Percentiles rank a stretch among this genome's conserved stretches.
Conservation (phyloP, 1,140 invertebrate species). For the Leptestheria dahalacensis region DNA sequence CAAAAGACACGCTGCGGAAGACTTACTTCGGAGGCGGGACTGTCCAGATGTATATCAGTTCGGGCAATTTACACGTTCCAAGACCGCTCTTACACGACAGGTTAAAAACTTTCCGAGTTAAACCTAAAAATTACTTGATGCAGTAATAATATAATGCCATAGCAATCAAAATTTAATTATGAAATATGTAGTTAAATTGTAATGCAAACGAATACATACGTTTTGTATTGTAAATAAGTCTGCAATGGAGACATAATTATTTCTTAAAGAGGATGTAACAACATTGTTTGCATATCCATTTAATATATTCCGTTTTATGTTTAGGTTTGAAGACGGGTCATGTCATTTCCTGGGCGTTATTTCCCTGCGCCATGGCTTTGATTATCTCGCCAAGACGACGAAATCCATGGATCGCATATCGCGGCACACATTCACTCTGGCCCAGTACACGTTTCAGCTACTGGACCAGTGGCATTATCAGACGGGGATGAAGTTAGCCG, state of each 20-base stretch:
- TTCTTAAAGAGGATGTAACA: constrained; percentile 5
- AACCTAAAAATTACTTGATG: too few species aligned
- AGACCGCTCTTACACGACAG: constrained; percentile 48
- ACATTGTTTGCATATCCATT: constrained; percentile 13
- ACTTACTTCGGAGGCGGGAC: constrained; percentile 85
- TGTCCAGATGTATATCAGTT: constrained; percentile 59
- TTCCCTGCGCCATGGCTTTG: constrained; percentile 63
- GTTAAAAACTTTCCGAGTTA: constrained; percentile 33
- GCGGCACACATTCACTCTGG: constrained; percentile 56
- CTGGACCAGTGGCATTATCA: constrained; percentile 48
- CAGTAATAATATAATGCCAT: too few species aligned
- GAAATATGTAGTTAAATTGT: too few species aligned
- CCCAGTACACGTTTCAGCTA: constrained; percentile 39
- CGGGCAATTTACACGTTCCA: constrained; percentile 49
- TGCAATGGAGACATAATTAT: too few species aligned
- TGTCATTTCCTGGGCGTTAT: constrained; percentile 72
- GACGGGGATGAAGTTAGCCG: constrained; percentile 52
- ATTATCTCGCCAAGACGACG: constrained; percentile 41
- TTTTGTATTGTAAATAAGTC: too few species aligned
- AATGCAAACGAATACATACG: too few species aligned
- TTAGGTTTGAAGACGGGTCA: constrained; percentile 89
- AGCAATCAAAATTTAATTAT: too few species aligned
- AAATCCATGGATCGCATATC: constrained; percentile 51
- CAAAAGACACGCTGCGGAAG: constrained; percentile 45
- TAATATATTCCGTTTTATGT: constrained; percentile 24